Evolutionary conservation across 2,888 invertebrate genomes (phyloP), one percentile per base, ranked within the genome.

Genomic region (Xanthorhoe designata): DNA sequence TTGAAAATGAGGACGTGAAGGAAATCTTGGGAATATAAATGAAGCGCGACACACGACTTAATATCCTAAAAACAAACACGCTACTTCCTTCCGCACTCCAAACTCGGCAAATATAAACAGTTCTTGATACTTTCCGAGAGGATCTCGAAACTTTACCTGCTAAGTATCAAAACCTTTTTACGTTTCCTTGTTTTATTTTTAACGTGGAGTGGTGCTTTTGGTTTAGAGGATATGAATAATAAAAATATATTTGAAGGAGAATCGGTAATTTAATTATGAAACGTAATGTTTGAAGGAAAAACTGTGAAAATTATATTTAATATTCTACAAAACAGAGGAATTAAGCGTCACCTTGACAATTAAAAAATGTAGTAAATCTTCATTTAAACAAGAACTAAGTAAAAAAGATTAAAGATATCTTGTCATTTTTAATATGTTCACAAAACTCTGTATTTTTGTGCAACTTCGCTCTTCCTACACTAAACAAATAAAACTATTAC

Each of bases 91-190:
- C 32, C 13, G 24, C 35, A 24, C 47, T 17, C 15, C 47, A 47
- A 55, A 61, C 64, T 53, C 55, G 38, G 47, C 18, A 57, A 66
- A 52, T 58, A 60, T 61, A 64, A 61, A 71, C 68, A 66, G 64
- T 61, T 67, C 54, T 66, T 62, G 62, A 66, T 68, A 64, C 66
- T 66, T 63, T 52, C 57, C 51, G 59, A 69, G 61, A 24, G 58
- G 63, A 38, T 66, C 68, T 35, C 55, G 47, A 62, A 70, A 59
- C 61, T 66, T 67, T 57, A 70, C 66, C 64, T 68, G 61, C 61
- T 62, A 62, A 58, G 66, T 68, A 64, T 66, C 61, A 61, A 65
- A 52, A 67, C 56, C 65, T 66, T 64, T 67, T 61, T 49, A 61
- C 66, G 38, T 55, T 56, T 57, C 18, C 38, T 64, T 67, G 38